Percentiles rank a stretch among this genome's conserved stretches.
Conservation (phyloP, 2,113 vertebrate species). For the Myotis brandtii region DNA sequence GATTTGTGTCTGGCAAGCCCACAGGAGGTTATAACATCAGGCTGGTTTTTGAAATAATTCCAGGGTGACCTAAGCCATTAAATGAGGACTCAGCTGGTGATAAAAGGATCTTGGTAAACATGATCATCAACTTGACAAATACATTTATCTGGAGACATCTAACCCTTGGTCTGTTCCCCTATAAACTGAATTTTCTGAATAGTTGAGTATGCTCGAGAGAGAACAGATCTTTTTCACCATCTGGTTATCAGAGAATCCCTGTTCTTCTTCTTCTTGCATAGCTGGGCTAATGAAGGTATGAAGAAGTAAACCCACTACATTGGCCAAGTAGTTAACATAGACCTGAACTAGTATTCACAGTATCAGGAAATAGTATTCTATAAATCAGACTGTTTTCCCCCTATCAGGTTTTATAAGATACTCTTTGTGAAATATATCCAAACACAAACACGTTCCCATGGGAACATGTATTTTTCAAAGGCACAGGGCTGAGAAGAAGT, state of each 20-base stretch:
- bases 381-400: constrained; percentile 60
- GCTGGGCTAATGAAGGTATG: neutral
- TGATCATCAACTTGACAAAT: constrained; percentile 70
- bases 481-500: neutral
- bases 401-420: constrained; percentile 64
- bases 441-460: constrained; percentile 35
- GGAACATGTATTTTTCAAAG: constrained; percentile 7
- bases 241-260: constrained; percentile 53
- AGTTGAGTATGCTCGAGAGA: constrained; percentile 45
- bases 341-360: constrained; percentile 38
- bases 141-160: constrained; percentile 61
- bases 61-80: constrained; percentile 72
- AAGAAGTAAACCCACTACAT: constrained; percentile 35
- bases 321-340: constrained; percentile 53
- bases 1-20: constrained; percentile 48
- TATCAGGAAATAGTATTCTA: constrained; percentile 20
- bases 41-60: constrained; percentile 68
- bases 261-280: constrained; percentile 38
- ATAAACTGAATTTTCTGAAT: constrained; percentile 54
- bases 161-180: constrained; percentile 42
- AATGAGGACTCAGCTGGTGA: constrained; percentile 73
- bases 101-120: constrained; percentile 71
- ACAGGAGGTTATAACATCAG: constrained; percentile 58
- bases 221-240: constrained; percentile 47
- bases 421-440: constrained; percentile 53